Conservation (phyloP, 92 coral and sea anemone genomes). For the Meandrina meandrites region DNA sequence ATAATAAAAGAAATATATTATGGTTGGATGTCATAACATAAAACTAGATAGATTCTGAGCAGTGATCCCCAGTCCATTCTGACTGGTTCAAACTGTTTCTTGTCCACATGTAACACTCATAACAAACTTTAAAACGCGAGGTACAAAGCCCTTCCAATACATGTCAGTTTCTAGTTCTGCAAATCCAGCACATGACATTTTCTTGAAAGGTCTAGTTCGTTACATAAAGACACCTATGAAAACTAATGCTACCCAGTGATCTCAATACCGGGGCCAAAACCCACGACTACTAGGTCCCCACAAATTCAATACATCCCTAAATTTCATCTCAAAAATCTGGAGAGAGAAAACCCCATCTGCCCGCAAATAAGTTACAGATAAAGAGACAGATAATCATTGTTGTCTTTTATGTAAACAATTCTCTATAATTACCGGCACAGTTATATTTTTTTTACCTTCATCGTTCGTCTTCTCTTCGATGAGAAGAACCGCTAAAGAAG, state of each 20-base stretch:
- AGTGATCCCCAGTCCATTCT: neutral
- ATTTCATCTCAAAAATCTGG: constrained; percentile 29
- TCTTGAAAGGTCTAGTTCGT: neutral
- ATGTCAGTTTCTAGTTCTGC: neutral
- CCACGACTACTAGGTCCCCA: neutral
- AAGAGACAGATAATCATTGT: neutral
- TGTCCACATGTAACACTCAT: constrained; percentile 11
- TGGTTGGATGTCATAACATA: neutral
- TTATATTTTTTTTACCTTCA: constrained; percentile 68
- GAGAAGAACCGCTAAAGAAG: constrained; percentile 85
- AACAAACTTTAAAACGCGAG: neutral
- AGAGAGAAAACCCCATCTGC: constrained; percentile 6
- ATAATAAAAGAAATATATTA: neutral
- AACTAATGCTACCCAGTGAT: neutral
- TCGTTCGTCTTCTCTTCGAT: constrained; percentile 61
- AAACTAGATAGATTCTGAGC: neutral
- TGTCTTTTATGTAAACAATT: neutral
- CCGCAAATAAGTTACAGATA: neutral
- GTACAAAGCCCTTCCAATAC: neutral
- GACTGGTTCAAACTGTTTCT: neutral
- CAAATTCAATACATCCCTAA: neutral
- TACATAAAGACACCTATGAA: neutral
- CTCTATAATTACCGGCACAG: neutral
- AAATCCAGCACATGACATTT: neutral
- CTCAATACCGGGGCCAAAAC: neutral